Conservation (phyloP, 2,888 invertebrate genomes). For the Conops quadrifasciatus region DNA sequence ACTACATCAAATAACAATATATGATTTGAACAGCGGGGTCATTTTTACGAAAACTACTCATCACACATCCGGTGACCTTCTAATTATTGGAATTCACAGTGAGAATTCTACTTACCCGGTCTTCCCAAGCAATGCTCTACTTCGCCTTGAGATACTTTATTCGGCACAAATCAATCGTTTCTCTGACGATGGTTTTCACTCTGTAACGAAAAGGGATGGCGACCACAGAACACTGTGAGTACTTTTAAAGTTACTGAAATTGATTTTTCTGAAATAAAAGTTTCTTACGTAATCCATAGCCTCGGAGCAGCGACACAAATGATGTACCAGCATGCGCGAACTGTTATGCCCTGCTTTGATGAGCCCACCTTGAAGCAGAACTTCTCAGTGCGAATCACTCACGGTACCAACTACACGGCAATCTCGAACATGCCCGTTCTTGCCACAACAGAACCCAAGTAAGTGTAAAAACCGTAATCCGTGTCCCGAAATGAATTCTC, state of each 20-base stretch:
- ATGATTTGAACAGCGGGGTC: conserved; percentile 44
- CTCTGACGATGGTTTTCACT: too few relatives aligned
- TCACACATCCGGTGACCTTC: not conserved
- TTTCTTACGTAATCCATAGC: conserved; percentile 42
- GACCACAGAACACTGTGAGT: conserved; percentile 61
- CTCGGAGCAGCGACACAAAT: conserved; percentile 73
- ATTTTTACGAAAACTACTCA: conserved; percentile 27
- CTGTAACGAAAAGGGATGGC: conserved; percentile 66
- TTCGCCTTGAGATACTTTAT: too few relatives aligned
- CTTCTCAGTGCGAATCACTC: conserved; percentile 72
- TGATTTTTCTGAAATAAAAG: not conserved
- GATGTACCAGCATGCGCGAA: conserved; percentile 72
- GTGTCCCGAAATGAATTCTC: too few relatives aligned
- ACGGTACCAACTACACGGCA: conserved; percentile 63
- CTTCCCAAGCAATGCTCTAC: conserved; percentile 46
- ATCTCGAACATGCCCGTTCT: conserved; percentile 62
- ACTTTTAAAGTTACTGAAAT: not conserved
- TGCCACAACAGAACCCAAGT: conserved; percentile 17
- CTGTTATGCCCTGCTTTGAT: conserved; percentile 81
- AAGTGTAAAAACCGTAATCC: not conserved
- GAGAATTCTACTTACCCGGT: too few relatives aligned
- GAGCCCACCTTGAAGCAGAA: conserved; percentile 76
- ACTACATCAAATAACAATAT: conserved; percentile 50
- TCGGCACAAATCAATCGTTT: too few relatives aligned
- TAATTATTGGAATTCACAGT: not conserved